These are phyloP conservation scores for Lonchura striata DNA, from an alignment of 2,113 vertebrate species.

Conservation along the genomic window DNA sequence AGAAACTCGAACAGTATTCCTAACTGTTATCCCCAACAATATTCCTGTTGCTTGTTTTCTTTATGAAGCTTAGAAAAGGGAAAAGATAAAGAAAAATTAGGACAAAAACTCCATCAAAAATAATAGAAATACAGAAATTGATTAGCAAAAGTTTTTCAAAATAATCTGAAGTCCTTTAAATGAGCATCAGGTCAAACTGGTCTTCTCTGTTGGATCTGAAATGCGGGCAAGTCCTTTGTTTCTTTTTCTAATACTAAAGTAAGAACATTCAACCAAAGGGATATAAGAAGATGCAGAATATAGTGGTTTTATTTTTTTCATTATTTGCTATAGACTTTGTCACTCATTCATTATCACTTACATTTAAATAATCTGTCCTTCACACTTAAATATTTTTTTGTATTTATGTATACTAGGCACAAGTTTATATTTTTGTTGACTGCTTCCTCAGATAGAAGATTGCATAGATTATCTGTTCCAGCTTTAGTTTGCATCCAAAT, in stretches of 20 bases:
- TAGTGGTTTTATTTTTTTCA: not conserved
- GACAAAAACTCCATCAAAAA: not conserved
- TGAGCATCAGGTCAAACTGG: not conserved
- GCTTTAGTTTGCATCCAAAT: slow-evolving; percentile 68
- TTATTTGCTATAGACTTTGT: not conserved
- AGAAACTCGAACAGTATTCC: not conserved
- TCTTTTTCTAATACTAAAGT: not conserved
- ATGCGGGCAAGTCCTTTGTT: not conserved
- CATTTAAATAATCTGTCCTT: not conserved
- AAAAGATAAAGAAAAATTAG: not conserved
- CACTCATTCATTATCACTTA: not conserved
- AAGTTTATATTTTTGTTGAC: not conserved
- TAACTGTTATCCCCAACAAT: not conserved
- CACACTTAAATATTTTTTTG: not conserved
- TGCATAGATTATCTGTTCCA: slow-evolving; percentile 43
- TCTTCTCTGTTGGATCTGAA: not conserved
- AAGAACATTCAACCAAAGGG: not conserved
- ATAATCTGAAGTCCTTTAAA: not conserved
- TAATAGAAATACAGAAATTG: not conserved
- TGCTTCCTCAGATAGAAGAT: slow-evolving; percentile 29
- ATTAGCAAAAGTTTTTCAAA: not conserved
- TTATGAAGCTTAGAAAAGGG: not conserved
- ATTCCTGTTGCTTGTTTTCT: not conserved
- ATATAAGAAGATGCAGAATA: not conserved
- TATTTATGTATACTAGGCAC: not conserved